Conservation (phyloP, 2,113 vertebrate species). For the Struthidea cinerea region DNA sequence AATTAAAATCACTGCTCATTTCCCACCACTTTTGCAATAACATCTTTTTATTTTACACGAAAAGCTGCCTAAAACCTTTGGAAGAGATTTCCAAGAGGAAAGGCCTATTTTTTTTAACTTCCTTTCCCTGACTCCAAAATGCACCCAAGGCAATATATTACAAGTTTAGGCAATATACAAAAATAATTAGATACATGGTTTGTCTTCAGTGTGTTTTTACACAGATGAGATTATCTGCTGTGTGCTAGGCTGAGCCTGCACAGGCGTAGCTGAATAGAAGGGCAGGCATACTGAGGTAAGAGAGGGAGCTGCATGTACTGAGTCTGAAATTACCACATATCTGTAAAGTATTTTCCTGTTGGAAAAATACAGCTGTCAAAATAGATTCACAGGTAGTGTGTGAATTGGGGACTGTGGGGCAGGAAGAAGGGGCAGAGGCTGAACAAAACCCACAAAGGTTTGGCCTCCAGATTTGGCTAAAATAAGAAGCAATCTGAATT, state of each 20-base stretch:
- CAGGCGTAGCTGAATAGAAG: not conserved
- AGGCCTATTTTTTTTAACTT: not conserved
- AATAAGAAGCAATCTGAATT: not conserved
- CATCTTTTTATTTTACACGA: constrained; percentile 31
- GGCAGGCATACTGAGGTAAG: not conserved
- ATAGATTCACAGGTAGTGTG: constrained; percentile 26
- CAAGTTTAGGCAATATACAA: not conserved
- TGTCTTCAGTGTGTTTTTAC: not conserved
- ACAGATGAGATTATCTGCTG: not conserved
- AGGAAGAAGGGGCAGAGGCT: constrained; percentile 25
- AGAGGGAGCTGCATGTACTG: not conserved
- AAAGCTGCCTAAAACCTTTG: constrained; percentile 19
- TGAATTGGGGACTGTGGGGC: not conserved
- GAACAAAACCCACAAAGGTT: constrained; percentile 5
- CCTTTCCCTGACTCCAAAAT: not conserved
- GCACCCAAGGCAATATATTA: not conserved
- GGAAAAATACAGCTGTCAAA: constrained; percentile 49
- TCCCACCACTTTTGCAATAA: constrained; percentile 35
- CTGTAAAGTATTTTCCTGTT: constrained; percentile 15
- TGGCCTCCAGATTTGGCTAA: constrained; percentile 29
- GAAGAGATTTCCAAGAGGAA: constrained; percentile 18
- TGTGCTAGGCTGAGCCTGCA: not conserved
- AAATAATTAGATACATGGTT: not conserved
- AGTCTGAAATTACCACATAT: not conserved
- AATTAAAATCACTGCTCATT: constrained; percentile 60